A percentile compares a stretch with the other conserved stretches of the same genome.
Conservation (phyloP, 2,113 vertebrate genomes). For the Macroglossus sobrinus region DNA sequence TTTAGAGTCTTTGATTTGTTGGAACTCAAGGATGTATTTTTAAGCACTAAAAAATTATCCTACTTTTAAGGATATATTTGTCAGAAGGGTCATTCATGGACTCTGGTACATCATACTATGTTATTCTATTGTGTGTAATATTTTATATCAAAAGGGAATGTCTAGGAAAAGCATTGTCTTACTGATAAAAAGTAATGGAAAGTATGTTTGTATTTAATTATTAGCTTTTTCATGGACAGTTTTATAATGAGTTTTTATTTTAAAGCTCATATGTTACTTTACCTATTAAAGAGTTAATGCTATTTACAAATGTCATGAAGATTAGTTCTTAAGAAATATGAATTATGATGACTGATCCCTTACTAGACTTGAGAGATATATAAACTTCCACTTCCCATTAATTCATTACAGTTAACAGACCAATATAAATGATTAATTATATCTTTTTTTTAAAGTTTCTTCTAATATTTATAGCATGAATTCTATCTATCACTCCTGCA, state of each 20-base stretch:
- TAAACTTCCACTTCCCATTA: not conserved
- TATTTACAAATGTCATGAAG: not conserved
- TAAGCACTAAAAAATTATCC: not conserved
- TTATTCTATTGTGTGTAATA: not conserved
- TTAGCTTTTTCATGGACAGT: not conserved
- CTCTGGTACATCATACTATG: not conserved
- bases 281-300: not conserved
- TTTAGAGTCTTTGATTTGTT: not conserved
- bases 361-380: not conserved
- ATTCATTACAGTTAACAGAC: not conserved
- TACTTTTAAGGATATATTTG: not conserved
- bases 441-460: not conserved
- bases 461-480: not conserved
- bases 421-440: conserved; percentile 23
- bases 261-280: not conserved
- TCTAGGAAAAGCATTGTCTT: not conserved
- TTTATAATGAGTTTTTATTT: not conserved
- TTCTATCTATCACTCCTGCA: not conserved
- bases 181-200: not conserved
- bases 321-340: not conserved
- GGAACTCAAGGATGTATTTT: not conserved
- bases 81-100: not conserved
- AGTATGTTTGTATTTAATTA: not conserved
- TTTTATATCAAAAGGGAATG: not conserved
- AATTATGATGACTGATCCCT: not conserved